Evolutionary conservation across 1,140 invertebrate species (phyloP).

Genomic region (Lordiphosa collinella): DNA sequence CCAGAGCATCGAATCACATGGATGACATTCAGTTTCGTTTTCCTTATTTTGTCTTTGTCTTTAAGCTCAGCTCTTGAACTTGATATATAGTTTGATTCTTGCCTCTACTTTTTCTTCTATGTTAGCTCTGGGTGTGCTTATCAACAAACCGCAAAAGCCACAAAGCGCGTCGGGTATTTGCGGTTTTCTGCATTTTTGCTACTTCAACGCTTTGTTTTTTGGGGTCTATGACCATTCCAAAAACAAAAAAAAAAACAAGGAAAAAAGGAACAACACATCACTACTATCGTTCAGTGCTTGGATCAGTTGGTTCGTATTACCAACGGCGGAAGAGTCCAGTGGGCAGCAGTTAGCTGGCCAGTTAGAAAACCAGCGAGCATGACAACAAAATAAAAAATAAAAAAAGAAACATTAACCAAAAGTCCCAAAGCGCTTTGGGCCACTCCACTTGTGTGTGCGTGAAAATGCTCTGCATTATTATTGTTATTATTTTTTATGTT

Average conservation of each 20-base stretch:
- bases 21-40: conserved; percentile 51
- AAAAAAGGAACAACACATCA: too few species aligned
- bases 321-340: conserved; percentile 35
- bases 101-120: not conserved
- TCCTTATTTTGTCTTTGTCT: conserved; percentile 8
- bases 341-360: conserved; percentile 27
- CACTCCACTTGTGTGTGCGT: conserved; percentile 30
- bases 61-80: conserved; percentile 21
- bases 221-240: conserved; percentile 60
- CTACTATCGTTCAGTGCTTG: conserved; percentile 39
- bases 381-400: conserved; percentile 29
- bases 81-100: conserved; percentile 1
- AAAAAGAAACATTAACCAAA: conserved; percentile 28
- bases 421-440: conserved; percentile 17
- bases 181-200: conserved; percentile 62
- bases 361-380: conserved; percentile 34
- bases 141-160: conserved; percentile 41
- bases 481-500: conserved; percentile 28
- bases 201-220: conserved; percentile 27
- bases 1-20: too few species aligned
- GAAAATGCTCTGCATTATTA: not conserved
- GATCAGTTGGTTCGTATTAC: conserved; percentile 46
- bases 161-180: conserved; percentile 64
- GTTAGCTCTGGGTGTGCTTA: not conserved
- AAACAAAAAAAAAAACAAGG: conserved; percentile 3